These are phyloP conservation scores for Steatocranus sp. DNA, from an alignment of 2,797 vertebrate genomes.

Conservation along the genomic window DNA sequence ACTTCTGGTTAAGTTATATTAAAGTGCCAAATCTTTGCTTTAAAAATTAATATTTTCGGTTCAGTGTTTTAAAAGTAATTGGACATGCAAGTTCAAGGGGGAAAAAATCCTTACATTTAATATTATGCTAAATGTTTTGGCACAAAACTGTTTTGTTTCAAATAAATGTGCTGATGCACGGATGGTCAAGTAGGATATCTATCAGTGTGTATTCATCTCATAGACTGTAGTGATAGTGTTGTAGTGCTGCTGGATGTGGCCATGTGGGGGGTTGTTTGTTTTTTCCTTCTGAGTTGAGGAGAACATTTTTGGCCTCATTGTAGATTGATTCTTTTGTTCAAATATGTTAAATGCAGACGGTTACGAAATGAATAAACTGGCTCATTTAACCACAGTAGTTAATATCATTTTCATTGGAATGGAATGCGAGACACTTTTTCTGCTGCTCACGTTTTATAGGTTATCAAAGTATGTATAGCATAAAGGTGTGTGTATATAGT, in stretches of 20 bases:
- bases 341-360: neutral
- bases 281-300: neutral
- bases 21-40: neutral
- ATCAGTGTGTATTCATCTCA: neutral
- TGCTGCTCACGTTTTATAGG: neutral
- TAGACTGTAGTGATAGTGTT: neutral
- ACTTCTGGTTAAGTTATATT: neutral
- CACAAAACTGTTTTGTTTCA: accelerated
- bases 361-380: neutral
- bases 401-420: neutral
- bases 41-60: neutral
- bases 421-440: neutral
- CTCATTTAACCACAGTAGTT: neutral
- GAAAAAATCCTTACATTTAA: neutral
- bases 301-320: neutral
- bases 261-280: neutral
- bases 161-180: accelerated
- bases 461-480: neutral
- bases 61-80: neutral
- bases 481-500: neutral
- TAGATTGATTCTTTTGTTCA: neutral
- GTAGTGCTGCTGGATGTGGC: neutral
- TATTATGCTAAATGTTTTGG: neutral
- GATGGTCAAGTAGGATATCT: neutral
- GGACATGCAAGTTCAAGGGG: neutral